Evolutionary conservation across 2,113 vertebrate genomes (phyloP).

Genomic region (Albula glossodonta): DNA sequence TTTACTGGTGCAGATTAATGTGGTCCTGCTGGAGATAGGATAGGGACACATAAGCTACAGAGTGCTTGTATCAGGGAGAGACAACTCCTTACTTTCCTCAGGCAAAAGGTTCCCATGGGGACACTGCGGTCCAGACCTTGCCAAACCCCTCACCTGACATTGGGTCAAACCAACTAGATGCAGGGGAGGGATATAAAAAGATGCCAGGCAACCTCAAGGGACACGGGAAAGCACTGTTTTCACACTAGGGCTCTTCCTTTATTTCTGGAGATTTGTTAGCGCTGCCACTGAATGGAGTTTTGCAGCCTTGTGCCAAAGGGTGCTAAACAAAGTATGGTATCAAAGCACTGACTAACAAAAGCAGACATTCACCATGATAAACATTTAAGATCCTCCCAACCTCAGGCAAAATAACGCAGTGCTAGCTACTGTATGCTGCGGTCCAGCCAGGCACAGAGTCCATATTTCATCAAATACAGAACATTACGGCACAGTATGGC

Average conservation of each 20-base stretch:
- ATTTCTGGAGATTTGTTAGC: not conserved
- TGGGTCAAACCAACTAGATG: not conserved
- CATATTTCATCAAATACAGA: no score
- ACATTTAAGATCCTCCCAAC: no score
- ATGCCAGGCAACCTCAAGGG: not conserved
- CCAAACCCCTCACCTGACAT: not conserved
- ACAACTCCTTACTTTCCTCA: not conserved
- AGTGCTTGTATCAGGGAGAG: not conserved
- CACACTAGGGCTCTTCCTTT: not conserved
- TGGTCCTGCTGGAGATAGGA: not conserved
- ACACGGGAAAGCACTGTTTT: not conserved
- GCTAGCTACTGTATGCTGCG: no score
- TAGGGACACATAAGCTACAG: no score
- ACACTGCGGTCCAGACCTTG: not conserved
- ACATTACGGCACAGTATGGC: no score
- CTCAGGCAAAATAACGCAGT: no score
- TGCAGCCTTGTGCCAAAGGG: not conserved
- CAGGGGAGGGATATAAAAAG: not conserved
- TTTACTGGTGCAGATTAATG: not conserved
- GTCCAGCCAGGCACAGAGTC: no score
- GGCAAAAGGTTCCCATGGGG: not conserved
- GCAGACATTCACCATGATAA: not conserved
- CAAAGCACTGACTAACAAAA: not conserved
- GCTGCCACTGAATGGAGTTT: not conserved
- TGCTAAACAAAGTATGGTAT: not conserved